Evolutionary conservation across 2,113 vertebrate species (phyloP).

Genomic region (Istiophorus platypterus): DNA sequence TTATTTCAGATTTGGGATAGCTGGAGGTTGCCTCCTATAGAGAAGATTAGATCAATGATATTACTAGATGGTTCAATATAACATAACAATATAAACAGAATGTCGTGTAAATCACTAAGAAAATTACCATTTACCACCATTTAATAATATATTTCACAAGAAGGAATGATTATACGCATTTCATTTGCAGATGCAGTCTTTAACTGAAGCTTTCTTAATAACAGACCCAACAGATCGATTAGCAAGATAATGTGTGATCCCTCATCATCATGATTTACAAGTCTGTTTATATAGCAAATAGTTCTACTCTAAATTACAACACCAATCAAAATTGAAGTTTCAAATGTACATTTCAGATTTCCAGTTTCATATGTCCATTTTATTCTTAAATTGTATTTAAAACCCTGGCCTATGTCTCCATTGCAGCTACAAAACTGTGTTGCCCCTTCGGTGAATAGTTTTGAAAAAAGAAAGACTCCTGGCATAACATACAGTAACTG

Average conservation of each 20-base stretch:
- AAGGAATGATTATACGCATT: background rate
- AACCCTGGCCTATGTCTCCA: background rate
- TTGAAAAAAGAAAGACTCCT: background rate
- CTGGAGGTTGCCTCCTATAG: conserved; percentile 82
- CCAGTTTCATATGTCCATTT: background rate
- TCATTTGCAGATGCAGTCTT: background rate
- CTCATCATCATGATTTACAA: background rate
- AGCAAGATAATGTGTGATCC: background rate
- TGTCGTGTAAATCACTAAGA: too few relatives aligned
- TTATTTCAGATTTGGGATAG: conserved; percentile 71
- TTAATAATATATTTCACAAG: background rate
- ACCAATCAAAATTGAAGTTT: background rate
- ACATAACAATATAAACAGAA: background rate
- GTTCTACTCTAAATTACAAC: background rate
- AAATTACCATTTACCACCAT: background rate
- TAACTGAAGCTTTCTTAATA: background rate
- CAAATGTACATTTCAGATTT: background rate
- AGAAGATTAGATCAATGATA: conserved; percentile 38
- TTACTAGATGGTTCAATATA: background rate
- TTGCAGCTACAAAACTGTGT: background rate
- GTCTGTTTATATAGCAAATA: background rate
- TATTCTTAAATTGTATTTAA: background rate
- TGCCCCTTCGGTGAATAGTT: background rate
- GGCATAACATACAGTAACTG: background rate
- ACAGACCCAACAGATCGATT: background rate